Evolutionary conservation across 2,797 vertebrate species (phyloP), one percentile per base, ranked within the genome.

Genomic region (Eidolon dupreanum): DNA sequence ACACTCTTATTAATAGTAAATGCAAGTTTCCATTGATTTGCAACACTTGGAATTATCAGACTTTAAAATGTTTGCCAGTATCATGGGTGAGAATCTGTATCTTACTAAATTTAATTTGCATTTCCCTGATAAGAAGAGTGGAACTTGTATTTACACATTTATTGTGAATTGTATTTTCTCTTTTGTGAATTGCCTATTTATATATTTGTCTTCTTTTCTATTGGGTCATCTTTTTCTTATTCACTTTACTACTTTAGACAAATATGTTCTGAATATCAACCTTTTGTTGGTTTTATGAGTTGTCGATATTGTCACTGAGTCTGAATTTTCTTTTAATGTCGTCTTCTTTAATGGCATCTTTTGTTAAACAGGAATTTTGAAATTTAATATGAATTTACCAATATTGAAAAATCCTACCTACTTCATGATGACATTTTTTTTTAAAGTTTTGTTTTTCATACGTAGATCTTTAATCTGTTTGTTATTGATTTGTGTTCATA

Each of bases 21-120:
- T 61, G 31, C 79, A 65, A 59, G 26, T 31, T 73, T 4, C n/a
- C 26, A 79, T 79, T 17, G 3, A 19, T 86, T 55, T 31, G 19
- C 6, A 73, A 59, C 82, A 81, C 59, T 94, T 97, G 28, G 3
- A 96, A 83, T 51, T 92, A 26, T 87, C 71, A 88, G 8, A 79
- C 8, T 82, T 90, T 68, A 38, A 83, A 81, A 75, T 65, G 5
- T 46, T 82, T 91, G 59, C 68, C 70, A 79, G 11, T 86, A 17
- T 74, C n/a, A 31, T 88, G n/a, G 0, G 10, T 68, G 38, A 94
- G 65, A 96, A 82, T 38, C 9, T 93, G 3, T 71, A 43, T 92
- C 53, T 77, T 22, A 20, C 38, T 74, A 53, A 88, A 28, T 84
- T 89, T 63, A 90, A 51, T 88, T 90, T 93, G 8, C 4, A 33